Percentiles rank a stretch among this genome's conserved stretches.
Evolutionary conservation across 2,797 vertebrate species (phyloP).

Genomic region (Chelon auratus): DNA sequence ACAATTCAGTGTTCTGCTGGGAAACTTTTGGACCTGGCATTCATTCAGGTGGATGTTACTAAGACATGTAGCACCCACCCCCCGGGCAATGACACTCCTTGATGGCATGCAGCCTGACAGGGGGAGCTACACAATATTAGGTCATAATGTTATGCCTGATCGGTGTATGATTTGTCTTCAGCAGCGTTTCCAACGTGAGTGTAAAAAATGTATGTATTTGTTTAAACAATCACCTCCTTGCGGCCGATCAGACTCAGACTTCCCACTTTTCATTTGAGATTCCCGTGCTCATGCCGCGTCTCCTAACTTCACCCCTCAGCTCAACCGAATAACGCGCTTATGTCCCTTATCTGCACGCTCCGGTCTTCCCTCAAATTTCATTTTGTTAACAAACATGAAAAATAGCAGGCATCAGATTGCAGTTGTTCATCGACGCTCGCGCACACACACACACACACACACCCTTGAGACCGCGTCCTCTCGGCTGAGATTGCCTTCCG

Average conservation of each 20-base stretch:
- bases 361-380: conserved; percentile 39
- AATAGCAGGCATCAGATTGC: conserved; percentile 72
- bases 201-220: not conserved
- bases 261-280: not conserved
- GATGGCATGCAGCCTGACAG: too few species aligned
- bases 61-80: too few species aligned
- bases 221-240: not conserved
- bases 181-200: too few species aligned
- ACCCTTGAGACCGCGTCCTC: conserved; percentile 69
- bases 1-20: too few species aligned
- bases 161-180: not conserved
- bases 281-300: not conserved
- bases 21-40: too few species aligned
- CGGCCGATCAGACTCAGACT: not conserved
- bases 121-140: too few species aligned
- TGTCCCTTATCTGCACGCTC: conserved; percentile 40
- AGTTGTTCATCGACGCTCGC: conserved; percentile 21
- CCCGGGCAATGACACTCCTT: too few species aligned
- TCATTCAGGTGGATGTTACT: too few species aligned
- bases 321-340: conserved; percentile 34
- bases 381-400: conserved; percentile 73
- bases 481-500: conserved; percentile 65
- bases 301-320: conserved; percentile 25
- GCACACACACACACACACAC: conserved; percentile 40
- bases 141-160: too few species aligned